phyloP scores from a whole-genome alignment of 2,113 vertebrate genomes.

The Chinchilla lanigera region DNA sequence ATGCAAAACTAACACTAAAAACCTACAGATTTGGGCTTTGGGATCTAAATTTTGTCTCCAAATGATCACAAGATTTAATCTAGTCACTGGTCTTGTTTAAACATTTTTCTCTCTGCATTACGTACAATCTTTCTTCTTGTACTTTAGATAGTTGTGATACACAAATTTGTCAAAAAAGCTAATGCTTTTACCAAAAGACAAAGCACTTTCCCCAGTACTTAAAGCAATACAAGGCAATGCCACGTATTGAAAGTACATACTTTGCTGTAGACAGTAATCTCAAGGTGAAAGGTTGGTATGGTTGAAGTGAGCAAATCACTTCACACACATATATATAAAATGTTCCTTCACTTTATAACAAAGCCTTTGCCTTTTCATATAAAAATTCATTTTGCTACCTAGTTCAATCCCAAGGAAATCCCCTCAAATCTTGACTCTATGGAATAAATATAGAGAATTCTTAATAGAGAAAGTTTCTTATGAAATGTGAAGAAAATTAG shows the following conservation, averaged over 20 bases:
- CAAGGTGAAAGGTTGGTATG: background rate
- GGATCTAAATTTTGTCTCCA: background rate
- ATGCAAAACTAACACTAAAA: background rate
- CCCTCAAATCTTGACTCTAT: background rate
- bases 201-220: background rate
- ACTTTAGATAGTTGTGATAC: background rate
- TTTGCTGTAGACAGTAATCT: background rate
- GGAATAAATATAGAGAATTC: background rate
- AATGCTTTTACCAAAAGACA: background rate
- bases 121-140: background rate
- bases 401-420: background rate
- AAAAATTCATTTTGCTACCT: background rate
- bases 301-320: background rate
- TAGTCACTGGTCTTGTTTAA: background rate
- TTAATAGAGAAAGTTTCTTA: constrained; percentile 7
- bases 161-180: background rate
- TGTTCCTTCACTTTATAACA: background rate
- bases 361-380: background rate
- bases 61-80: background rate
- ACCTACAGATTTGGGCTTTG: background rate
- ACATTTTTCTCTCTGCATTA: background rate
- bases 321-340: background rate
- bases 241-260: background rate
- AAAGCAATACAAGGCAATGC: background rate
- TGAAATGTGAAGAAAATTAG: constrained; percentile 20